Percentiles rank a stretch among this genome's conserved stretches.
These are phyloP conservation scores for Phoeniculus purpureus DNA, from an alignment of 2,797 vertebrate genomes.

Conservation along the genomic window DNA sequence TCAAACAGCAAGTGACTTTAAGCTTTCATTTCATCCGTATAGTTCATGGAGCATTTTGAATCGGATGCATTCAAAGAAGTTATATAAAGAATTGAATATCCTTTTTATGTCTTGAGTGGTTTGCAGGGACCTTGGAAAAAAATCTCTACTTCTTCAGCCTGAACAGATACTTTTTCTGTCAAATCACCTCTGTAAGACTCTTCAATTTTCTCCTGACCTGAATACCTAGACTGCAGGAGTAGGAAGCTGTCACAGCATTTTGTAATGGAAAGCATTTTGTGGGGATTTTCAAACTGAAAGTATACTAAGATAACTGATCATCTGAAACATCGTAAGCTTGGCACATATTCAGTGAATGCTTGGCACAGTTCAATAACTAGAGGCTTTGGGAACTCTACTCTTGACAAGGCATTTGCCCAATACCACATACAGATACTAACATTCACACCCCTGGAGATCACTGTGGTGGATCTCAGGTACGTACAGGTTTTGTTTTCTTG, in stretches of 20 bases:
- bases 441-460: background rate
- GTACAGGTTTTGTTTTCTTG: fast-evolving
- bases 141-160: background rate
- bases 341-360: background rate
- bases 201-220: background rate
- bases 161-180: background rate
- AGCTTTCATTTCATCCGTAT: background rate
- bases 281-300: background rate
- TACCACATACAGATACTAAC: background rate
- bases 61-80: background rate
- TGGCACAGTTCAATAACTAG: background rate
- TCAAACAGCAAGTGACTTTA: background rate
- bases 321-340: background rate
- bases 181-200: background rate
- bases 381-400: background rate
- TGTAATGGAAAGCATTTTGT: background rate
- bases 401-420: background rate
- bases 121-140: background rate
- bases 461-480: background rate
- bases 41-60: background rate
- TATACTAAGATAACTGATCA: background rate
- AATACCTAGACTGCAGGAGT: background rate
- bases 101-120: background rate
- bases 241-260: background rate
- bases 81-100: background rate